A percentile compares a stretch with the other conserved stretches of the same genome.
Evolutionary conservation across 2,888 invertebrate genomes (phyloP).

Genomic region (Aplocera efformata): DNA sequence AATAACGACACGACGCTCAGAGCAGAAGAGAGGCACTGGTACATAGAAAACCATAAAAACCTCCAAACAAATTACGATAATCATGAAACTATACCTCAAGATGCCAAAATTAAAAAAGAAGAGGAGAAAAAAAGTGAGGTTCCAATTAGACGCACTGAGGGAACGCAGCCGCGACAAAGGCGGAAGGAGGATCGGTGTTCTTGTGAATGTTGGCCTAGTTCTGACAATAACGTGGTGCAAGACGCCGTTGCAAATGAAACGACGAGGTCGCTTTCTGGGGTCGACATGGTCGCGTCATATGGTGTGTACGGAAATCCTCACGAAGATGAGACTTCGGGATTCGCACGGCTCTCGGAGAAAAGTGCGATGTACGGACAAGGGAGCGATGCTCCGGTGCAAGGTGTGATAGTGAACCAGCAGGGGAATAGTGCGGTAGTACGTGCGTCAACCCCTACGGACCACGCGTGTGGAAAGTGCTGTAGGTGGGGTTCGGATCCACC

Average conservation of each 20-base stretch:
- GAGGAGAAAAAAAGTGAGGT: constrained; percentile 70
- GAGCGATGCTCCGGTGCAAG: constrained; percentile 70
- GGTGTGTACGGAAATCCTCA: constrained; percentile 76
- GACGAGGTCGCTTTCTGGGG: constrained; percentile 70
- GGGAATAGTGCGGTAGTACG: constrained; percentile 74
- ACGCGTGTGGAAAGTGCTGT: constrained; percentile 61
- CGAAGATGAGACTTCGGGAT: constrained; percentile 74
- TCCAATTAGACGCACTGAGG: constrained; percentile 59
- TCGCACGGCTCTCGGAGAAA: constrained; percentile 67
- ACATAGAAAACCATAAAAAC: constrained; percentile 76
- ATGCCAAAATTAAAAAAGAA: constrained; percentile 74
- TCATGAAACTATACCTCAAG: constrained; percentile 63
- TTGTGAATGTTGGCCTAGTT: constrained; percentile 77
- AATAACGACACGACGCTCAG: constrained; percentile 76
- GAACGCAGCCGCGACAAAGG: constrained; percentile 60
- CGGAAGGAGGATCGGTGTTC: constrained; percentile 75
- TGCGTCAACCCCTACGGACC: constrained; percentile 44
- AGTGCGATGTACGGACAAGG: constrained; percentile 63
- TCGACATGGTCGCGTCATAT: constrained; percentile 77
- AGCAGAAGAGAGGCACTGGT: constrained; percentile 77
- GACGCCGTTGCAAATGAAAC: constrained; percentile 61
- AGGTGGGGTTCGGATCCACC: constrained; percentile 52
- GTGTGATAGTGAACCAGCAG: constrained; percentile 76
- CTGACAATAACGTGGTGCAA: constrained; percentile 64
- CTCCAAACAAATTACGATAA: constrained; percentile 61